Base-by-base conservation (phyloP, 2,113 vertebrate species). In the Pterocles gutturalis region DNA sequence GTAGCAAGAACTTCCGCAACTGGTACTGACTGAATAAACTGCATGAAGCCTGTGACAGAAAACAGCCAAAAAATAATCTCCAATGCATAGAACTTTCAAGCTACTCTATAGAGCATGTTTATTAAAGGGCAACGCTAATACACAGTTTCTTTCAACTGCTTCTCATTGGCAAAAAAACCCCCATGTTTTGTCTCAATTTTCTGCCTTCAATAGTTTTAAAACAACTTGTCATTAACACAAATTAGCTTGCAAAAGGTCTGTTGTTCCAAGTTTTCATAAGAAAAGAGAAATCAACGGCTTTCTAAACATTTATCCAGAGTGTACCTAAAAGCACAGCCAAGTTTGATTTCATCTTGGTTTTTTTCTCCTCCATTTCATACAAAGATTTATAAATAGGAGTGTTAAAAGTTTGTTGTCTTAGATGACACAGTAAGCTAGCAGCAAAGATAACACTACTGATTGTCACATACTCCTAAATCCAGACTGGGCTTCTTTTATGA, bases 11-110 rank as follows among this genome's bases (percentile, higher is more conserved):
- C 99, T 95, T 99, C 99, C 60, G 99, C 99, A 20, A 99, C 99
- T 43, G 99, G 99, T 77, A 99, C 99, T 4, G 99, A 99, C 91
- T 99, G 99, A 88, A 99, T 99, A 95, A 99, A 99, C 97, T 99
- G 99, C 99, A 99, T 99, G 95, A 99, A 99, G 71, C 99, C 99
- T 99, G 94, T 9, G 55, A 85, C 17, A 85, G 16, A 64, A 91
- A 54, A 82, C 3, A 91, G 29, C 1, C 28, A 66, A 34, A 60
- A 51, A 33, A 41, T 41, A 22, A 11, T 33, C 20, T 60, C 2
- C 17, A 87, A 28, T 0, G 1, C 13, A 58, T 1, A 60, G 21
- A 76, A 57, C 8, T 66, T 34, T 45, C 10, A 82, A 78, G 15
- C 3, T 36, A 41, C 11, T 70, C 31, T 17, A 3, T 24, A 70